Evolutionary conservation across 2,888 invertebrate species (phyloP).

Genomic region (Hypomecis atomaria): DNA sequence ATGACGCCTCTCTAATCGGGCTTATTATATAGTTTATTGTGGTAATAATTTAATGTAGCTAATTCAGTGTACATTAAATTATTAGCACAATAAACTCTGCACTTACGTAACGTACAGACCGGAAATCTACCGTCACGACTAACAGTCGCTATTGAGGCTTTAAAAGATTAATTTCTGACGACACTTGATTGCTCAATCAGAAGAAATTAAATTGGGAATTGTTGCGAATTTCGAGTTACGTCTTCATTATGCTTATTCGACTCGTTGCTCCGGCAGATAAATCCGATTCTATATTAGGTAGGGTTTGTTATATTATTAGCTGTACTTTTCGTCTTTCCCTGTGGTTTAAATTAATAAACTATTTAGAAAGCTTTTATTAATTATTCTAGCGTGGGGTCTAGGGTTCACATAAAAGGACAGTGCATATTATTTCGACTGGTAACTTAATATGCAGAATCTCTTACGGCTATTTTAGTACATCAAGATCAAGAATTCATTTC

Average conservation of each 20-base stretch:
- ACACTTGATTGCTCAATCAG: constrained; percentile 35
- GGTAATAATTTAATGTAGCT: too few species aligned
- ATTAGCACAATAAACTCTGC: too few species aligned
- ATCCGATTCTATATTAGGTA: not conserved
- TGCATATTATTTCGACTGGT: not conserved
- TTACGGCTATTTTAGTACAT: not conserved
- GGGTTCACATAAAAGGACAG: too few species aligned
- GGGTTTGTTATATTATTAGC: not conserved
- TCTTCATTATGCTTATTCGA: constrained; percentile 24
- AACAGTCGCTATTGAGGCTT: constrained; percentile 12
- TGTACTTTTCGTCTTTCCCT: not conserved
- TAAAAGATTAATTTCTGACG: constrained; percentile 33
- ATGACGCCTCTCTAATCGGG: too few species aligned
- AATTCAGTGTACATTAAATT: too few species aligned
- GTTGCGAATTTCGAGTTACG: constrained; percentile 22
- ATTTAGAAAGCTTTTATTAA: too few species aligned
- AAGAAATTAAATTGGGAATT: constrained; percentile 33
- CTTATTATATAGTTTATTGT: too few species aligned
- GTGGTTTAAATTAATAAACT: not conserved
- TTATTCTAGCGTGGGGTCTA: too few species aligned
- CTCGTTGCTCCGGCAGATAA: constrained; percentile 11
- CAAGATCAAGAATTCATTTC: too few species aligned
- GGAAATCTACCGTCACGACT: constrained; percentile 21
- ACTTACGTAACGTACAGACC: not conserved
- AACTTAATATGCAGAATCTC: not conserved